These are phyloP conservation scores for Hexactinellida sp. DNA, from an alignment of 37 sponge, comb jelly and placozoan genomes.

Conservation along the genomic window DNA sequence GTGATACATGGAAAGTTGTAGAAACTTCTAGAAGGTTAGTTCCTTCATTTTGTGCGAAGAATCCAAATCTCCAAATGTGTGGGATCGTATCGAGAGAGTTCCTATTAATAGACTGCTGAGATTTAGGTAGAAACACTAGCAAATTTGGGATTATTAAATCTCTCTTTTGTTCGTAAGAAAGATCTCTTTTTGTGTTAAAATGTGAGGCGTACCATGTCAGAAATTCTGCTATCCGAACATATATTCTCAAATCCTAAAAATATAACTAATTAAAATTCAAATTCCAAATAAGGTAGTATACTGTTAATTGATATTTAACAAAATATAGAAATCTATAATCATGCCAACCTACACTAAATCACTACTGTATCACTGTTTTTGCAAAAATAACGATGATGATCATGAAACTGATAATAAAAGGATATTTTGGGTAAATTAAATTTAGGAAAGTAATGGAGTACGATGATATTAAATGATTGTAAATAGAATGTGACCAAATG, in stretches of 20 bases:
- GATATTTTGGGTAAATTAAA: too few species aligned
- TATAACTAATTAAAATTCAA: background rate
- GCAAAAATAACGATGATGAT: too few species aligned
- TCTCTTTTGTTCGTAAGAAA: background rate
- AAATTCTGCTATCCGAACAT: background rate
- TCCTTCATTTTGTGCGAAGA: background rate
- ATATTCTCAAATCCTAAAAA: background rate
- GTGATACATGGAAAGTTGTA: background rate
- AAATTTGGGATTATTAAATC: background rate
- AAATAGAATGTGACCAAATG: too few species aligned
- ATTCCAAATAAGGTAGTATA: too few species aligned
- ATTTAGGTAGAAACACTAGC: background rate
- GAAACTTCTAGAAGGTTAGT: background rate
- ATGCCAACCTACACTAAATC: too few species aligned
- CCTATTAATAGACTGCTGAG: background rate
- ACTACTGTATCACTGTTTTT: too few species aligned
- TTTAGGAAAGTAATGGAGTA: too few species aligned
- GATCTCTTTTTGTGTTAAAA: background rate
- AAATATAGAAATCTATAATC: too few species aligned
- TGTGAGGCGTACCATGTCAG: background rate
- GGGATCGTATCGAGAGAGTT: background rate
- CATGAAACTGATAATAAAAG: too few species aligned
- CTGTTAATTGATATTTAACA: too few species aligned
- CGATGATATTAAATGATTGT: too few species aligned
- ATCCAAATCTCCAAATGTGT: conserved; percentile 6